Conservation (phyloP, 2,888 invertebrate genomes). For the Bombylius major region DNA sequence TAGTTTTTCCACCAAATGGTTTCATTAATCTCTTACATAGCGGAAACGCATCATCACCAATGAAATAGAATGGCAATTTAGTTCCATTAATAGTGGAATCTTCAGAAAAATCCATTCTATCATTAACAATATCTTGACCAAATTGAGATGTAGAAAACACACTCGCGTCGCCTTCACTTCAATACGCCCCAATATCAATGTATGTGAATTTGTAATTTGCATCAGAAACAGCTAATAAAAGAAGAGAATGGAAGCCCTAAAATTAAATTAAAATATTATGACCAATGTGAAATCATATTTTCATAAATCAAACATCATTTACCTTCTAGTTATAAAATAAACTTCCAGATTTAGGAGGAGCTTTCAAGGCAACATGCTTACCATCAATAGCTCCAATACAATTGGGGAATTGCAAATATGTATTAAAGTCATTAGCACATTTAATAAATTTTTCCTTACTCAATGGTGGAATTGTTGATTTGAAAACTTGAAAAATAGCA, state of each 20-base stretch:
- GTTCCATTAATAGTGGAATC: neutral
- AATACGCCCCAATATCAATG: neutral
- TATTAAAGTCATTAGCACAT: neutral
- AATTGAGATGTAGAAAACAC: neutral
- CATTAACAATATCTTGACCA: neutral
- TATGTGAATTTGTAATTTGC: neutral
- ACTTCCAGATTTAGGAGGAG: constrained; percentile 15
- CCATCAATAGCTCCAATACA: too few relatives aligned
- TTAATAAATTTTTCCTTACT: neutral
- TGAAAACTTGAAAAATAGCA: neutral
- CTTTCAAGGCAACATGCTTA: too few relatives aligned
- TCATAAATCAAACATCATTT: too few relatives aligned
- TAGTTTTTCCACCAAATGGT: constrained; percentile 11
- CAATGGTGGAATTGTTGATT: neutral
- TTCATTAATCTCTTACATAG: constrained; percentile 15
- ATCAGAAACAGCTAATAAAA: neutral
- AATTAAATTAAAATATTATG: too few relatives aligned
- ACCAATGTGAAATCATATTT: too few relatives aligned
- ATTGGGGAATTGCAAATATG: neutral
- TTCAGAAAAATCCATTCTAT: neutral
- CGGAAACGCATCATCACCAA: constrained; percentile 12
- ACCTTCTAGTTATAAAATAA: constrained; percentile 23
- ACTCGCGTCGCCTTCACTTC: neutral
- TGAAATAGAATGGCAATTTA: constrained; percentile 4
- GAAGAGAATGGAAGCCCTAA: neutral